These are phyloP conservation scores for Phasianus colchicus DNA, from an alignment of 2,113 vertebrate genomes.

Conservation along the genomic window DNA sequence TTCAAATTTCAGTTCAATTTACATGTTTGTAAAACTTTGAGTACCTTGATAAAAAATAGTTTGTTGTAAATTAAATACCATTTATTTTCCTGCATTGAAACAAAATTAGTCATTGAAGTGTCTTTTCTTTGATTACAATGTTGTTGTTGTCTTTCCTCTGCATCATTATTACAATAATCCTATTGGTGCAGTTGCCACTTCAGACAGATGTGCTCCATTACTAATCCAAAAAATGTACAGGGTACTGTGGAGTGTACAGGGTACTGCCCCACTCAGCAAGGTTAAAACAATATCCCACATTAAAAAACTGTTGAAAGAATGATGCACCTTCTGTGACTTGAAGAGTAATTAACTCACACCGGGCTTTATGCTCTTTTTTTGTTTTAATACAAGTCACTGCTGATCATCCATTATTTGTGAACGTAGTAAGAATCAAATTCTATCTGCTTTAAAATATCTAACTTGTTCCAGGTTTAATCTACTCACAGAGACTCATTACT, in stretches of 20 bases:
- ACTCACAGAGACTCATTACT: neutral
- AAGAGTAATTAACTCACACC: neutral
- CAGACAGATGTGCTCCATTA: neutral
- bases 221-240: neutral
- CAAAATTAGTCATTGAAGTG: neutral
- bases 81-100: neutral
- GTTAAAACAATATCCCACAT: neutral
- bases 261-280: neutral
- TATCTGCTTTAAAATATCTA: neutral
- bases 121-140: neutral
- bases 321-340: neutral
- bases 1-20: neutral
- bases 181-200: neutral
- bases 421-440: neutral
- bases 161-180: neutral
- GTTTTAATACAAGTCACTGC: neutral
- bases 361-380: neutral
- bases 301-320: neutral
- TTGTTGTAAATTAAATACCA: neutral
- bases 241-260: rapidly evolving
- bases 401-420: neutral
- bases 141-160: neutral
- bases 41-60: neutral
- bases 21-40: neutral
- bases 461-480: neutral